Conservation (phyloP, 2,113 vertebrate genomes). For the Telmatochromis brichardi region DNA sequence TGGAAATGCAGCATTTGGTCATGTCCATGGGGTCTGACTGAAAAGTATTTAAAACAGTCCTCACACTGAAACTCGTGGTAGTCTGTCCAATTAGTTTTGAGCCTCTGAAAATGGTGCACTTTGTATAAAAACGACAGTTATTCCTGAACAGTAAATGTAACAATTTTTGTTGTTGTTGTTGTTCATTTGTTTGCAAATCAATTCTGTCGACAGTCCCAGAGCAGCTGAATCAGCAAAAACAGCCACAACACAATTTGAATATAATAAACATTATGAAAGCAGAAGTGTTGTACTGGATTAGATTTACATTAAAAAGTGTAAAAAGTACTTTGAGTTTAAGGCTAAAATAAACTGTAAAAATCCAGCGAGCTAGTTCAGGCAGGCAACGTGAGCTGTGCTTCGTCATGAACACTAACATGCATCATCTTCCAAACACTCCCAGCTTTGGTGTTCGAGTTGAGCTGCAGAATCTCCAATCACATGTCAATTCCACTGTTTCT, state of each 20-base stretch:
- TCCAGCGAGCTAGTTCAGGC: neutral
- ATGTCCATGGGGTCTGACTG: rapidly evolving
- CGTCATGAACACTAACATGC: neutral
- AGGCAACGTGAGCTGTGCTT: rapidly evolving
- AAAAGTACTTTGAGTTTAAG: neutral
- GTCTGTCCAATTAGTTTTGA: neutral
- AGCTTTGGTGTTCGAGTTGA: neutral
- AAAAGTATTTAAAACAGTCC: neutral
- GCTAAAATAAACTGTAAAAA: neutral
- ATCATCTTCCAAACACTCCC: neutral
- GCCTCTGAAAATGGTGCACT: rapidly evolving
- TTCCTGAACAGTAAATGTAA: neutral
- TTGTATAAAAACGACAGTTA: neutral
- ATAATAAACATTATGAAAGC: neutral
- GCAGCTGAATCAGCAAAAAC: neutral
- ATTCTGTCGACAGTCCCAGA: neutral
- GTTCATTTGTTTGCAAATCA: neutral
- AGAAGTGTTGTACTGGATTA: neutral
- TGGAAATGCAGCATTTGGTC: neutral
- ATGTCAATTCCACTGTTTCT: rapidly evolving
- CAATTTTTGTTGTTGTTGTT: neutral
- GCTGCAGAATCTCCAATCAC: neutral
- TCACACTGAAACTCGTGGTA: rapidly evolving
- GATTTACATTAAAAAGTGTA: neutral
- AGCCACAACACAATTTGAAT: neutral